Evolutionary conservation across 2,888 invertebrate species (phyloP).

Genomic region (Parelbella ahira): DNA sequence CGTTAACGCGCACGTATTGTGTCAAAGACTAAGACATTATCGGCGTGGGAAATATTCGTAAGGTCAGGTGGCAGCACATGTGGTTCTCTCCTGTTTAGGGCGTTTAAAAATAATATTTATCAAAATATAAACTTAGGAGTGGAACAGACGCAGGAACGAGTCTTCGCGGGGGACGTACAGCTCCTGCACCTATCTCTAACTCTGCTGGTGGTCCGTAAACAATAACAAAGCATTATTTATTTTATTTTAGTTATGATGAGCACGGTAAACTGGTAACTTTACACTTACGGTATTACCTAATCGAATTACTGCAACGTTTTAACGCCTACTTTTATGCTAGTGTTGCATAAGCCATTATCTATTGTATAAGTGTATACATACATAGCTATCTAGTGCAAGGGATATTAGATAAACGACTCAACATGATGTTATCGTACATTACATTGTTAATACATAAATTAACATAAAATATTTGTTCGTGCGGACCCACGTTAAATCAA

Average conservation of each 20-base stretch:
- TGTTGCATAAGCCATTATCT: not conserved
- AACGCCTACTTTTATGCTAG: constrained; percentile 6
- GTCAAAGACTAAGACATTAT: constrained; percentile 52
- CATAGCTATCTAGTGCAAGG: too few species aligned
- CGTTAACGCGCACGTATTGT: constrained; percentile 61
- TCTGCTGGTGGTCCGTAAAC: constrained; percentile 69
- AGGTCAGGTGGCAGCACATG: constrained; percentile 78
- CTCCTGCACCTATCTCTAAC: constrained; percentile 37
- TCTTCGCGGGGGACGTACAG: constrained; percentile 65
- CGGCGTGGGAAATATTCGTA: constrained; percentile 73
- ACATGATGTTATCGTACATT: too few species aligned
- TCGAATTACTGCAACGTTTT: constrained; percentile 27
- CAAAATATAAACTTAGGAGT: constrained; percentile 62
- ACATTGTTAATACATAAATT: too few species aligned
- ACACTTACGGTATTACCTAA: constrained; percentile 25
- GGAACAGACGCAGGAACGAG: constrained; percentile 40
- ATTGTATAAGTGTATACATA: too few species aligned
- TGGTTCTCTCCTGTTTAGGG: constrained; percentile 69
- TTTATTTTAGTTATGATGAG: constrained; percentile 58
- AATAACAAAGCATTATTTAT: constrained; percentile 59
- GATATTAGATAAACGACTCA: too few species aligned
- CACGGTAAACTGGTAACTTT: constrained; percentile 33
- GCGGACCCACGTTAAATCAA: too few species aligned
- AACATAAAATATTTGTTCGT: too few species aligned
- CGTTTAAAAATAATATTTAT: constrained; percentile 74